Base-by-base conservation (phyloP, 2,113 vertebrate genomes). In the Anoplopoma fimbria region DNA sequence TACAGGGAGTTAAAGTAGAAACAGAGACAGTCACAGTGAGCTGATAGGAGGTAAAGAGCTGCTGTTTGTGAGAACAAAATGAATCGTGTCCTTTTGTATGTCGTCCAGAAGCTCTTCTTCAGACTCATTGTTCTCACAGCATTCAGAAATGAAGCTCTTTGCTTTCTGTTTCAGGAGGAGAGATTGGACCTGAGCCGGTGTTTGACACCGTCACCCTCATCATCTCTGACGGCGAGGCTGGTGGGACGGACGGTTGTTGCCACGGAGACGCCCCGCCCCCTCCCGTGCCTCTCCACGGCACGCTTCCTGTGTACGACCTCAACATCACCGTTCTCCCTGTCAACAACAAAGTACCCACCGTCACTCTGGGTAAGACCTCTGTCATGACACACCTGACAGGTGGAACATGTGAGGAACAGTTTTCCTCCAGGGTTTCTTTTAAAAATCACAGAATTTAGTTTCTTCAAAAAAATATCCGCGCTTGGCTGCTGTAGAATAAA, bases 281-380 rank as follows among this genome's bases (percentile, higher is more conserved):
- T 17, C 92, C 92, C 0, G 91, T 94, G 3, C 91, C 89, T 9
- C 75, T 93, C 61, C 94, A 94, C 6, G 78, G 91, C 38, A 90
- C 78, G 29, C 95, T 96, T 84, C 95, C 94, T 62, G 89, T 95
- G 47, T 95, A 94, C 36, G 94, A 95, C 83, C 90, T 93, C n/a
- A 96, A 95, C 45, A 47, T 94, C 93, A 95, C 94, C 7, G 36
- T 95, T 6, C 85, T 94, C 60, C 95, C 95, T 13, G 75, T 93
- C 69, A 94, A 95, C 92, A 95, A 95, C 84, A 80, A 91, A 47
- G 70, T 88, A 51, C 94, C 95, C 27, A 7, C 75, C 3, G 55
- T 94, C 75, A 83, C 83, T 0, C 45, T 87, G 61, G 82, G 91
- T 95, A 92, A 81, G 72, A 79, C 14, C 2, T 4, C 6, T 29